phyloP scores from a whole-genome alignment of 2,113 vertebrate genomes.

The Trichomycterus rosablanca region DNA sequence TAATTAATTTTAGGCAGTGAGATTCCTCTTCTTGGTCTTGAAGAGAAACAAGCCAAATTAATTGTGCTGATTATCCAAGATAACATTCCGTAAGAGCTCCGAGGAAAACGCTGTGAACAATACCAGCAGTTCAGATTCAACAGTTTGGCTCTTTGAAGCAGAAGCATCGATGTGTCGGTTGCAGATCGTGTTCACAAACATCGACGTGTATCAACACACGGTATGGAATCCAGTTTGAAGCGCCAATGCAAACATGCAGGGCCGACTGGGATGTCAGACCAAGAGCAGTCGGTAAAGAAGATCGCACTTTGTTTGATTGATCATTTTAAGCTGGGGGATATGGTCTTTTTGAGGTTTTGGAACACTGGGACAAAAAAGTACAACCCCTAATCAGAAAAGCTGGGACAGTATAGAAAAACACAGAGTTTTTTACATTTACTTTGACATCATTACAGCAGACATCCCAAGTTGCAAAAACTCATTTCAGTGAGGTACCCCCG shows the following conservation, averaged over 20 bases:
- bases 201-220: not conserved
- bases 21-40: constrained; percentile 31
- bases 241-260: constrained; percentile 13
- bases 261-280: constrained; percentile 16
- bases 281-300: constrained; percentile 16
- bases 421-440: no score
- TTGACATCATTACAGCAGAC: no score
- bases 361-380: constrained; percentile 14
- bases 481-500: no score
- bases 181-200: no score
- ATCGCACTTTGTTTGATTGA: constrained; percentile 40
- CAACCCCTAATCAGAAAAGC: no score
- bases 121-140: constrained; percentile 11
- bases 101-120: constrained; percentile 12
- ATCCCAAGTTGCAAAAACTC: no score
- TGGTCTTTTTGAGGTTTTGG: constrained; percentile 18
- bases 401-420: no score
- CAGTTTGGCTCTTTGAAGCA: constrained; percentile 3
- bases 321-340: constrained; percentile 34
- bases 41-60: constrained; percentile 34
- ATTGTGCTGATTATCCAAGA: constrained; percentile 45
- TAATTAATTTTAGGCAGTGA: constrained; percentile 50
- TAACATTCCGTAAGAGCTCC: constrained; percentile 13
- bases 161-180: constrained; percentile 3
- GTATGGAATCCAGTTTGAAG: constrained; percentile 21